These are phyloP conservation scores for Heliconius himera DNA, from an alignment of 1,140 invertebrate genomes.

Conservation along the genomic window DNA sequence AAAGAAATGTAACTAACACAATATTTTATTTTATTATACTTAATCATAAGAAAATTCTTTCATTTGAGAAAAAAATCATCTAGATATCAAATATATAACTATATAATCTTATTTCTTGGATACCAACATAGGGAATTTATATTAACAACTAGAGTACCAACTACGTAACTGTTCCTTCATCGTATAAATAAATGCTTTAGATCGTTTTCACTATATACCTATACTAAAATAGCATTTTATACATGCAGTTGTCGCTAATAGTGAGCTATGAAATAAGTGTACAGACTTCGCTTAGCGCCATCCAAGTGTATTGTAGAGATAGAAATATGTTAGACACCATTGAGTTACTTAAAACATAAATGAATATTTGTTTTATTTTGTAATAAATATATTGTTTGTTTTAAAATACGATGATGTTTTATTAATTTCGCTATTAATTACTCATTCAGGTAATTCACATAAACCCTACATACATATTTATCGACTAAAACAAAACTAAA, in stretches of 20 bases:
- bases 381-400: slow-evolving; percentile 64
- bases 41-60: background rate
- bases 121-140: background rate
- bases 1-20: background rate
- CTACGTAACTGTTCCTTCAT: slow-evolving; percentile 36
- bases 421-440: background rate
- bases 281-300: slow-evolving; percentile 53
- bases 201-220: slow-evolving; percentile 26
- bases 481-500: background rate
- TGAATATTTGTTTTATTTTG: slow-evolving; percentile 52
- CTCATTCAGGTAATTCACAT: background rate
- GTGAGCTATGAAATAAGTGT: slow-evolving; percentile 31
- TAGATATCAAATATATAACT: background rate
- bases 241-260: slow-evolving; percentile 30
- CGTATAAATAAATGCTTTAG: slow-evolving; percentile 33
- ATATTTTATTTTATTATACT: background rate
- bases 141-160: slow-evolving; percentile 14
- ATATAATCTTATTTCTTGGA: background rate
- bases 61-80: background rate
- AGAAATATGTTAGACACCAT: slow-evolving; percentile 41
- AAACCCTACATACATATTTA: background rate
- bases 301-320: slow-evolving; percentile 47
- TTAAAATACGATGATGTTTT: slow-evolving; percentile 38
- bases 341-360: slow-evolving; percentile 62
- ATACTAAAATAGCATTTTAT: slow-evolving; percentile 38